These are phyloP conservation scores for Littorina saxatilis DNA, from an alignment of 1,140 invertebrate species.

Conservation along the genomic window DNA sequence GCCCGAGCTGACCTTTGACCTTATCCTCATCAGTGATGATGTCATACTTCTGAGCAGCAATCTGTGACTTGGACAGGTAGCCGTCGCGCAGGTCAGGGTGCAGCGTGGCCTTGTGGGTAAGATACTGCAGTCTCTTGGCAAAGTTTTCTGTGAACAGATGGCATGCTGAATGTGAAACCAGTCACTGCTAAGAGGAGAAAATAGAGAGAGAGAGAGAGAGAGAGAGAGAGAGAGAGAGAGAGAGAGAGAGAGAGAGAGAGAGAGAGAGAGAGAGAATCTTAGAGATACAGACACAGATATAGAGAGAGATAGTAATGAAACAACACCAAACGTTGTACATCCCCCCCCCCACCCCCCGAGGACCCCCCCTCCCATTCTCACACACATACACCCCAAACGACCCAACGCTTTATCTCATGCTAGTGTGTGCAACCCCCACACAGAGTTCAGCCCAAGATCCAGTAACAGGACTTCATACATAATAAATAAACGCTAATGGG, in stretches of 20 bases:
- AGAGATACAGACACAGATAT: background rate
- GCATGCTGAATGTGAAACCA: background rate
- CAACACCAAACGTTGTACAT: no score
- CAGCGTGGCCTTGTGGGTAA: constrained; percentile 59
- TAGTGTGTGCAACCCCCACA: no score
- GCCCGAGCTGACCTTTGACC: constrained; percentile 66
- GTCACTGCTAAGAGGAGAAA: background rate
- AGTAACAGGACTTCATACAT: no score
- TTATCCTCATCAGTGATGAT: constrained; percentile 64
- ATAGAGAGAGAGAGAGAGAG: constrained; percentile 11
- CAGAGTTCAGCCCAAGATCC: no score
- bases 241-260: constrained; percentile 15
- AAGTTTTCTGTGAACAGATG: constrained; percentile 55
- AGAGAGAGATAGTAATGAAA: background rate
- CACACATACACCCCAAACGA: no score
- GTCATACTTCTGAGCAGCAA: constrained; percentile 65
- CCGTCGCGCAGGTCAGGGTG: constrained; percentile 65
- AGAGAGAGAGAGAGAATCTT: background rate
- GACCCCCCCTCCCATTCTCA: no score
- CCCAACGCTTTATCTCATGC: no score
- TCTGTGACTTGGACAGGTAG: constrained; percentile 66
- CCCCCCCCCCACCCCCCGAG: no score
- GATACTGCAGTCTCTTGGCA: constrained; percentile 54
- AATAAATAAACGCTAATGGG: no score
- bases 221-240: constrained; percentile 15